phyloP scores from a whole-genome alignment of 2,888 invertebrate species.

The Palloptera scutellata region DNA sequence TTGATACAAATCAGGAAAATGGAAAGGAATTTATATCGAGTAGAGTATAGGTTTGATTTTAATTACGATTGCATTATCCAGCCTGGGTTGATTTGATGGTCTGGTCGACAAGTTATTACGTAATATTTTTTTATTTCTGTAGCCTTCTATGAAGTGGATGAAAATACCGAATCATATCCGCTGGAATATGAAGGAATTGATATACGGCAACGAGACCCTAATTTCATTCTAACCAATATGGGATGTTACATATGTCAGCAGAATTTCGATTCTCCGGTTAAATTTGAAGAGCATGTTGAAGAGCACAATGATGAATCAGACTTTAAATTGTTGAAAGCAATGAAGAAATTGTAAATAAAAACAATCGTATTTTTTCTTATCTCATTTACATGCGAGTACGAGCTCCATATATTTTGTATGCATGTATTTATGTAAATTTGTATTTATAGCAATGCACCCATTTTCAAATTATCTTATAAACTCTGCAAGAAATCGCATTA shows the following conservation, averaged over 20 bases:
- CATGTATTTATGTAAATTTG: background rate
- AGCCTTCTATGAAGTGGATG: slow-evolving; percentile 17
- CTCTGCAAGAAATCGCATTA: slow-evolving; percentile 55
- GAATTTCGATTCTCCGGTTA: slow-evolving; percentile 50
- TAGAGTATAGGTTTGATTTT: no score
- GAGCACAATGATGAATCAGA: slow-evolving; percentile 58
- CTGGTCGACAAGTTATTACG: no score
- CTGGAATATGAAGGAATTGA: slow-evolving; percentile 49
- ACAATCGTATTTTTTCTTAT: background rate
- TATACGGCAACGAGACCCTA: slow-evolving; percentile 27
- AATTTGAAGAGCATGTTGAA: slow-evolving; percentile 55
- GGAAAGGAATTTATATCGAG: no score
- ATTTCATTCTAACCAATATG: slow-evolving; percentile 48
- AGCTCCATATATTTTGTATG: no score
- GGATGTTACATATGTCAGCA: slow-evolving; percentile 57
- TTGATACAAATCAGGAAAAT: no score
- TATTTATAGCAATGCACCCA: slow-evolving; percentile 43
- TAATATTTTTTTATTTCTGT: background rate
- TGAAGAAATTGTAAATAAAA: slow-evolving; percentile 47
- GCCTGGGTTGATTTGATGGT: no score
- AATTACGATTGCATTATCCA: no score
- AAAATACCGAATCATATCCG: slow-evolving; percentile 37
- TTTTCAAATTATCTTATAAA: slow-evolving; percentile 50
- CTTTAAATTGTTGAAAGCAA: slow-evolving; percentile 48
- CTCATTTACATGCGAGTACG: no score